Evolutionary conservation across 2,113 vertebrate genomes (phyloP), one percentile per base, ranked within the genome.

Genomic region (Oreocharis arfaki): DNA sequence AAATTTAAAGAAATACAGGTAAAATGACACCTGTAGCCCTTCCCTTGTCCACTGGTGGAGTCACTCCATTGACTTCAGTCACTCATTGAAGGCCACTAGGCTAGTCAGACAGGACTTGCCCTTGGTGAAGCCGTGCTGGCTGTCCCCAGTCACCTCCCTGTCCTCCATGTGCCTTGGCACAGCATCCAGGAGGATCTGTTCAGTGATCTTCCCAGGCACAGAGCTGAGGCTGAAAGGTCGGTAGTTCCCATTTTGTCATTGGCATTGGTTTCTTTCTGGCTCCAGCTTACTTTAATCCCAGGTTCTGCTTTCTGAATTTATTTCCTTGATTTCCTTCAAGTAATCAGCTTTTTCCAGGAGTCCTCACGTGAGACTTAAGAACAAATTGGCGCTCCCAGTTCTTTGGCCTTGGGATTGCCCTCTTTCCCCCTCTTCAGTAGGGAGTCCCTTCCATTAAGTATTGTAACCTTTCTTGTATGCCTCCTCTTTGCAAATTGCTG

Each of bases 401-500:
- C 53, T 84, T 78, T 67, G 81, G 65, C 64, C 52, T 65, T 74
- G 69, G 39, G 47, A 56, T 56, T 69, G 87, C 39, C 44, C 46
- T 53, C 42, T 93, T 69, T 19, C 69, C 67, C 65, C 75, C 23
- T 28, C 52, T 65, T 84, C 28, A 32, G 49, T 32, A 79, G 41
- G 41, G 68, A 77, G 42, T 85, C 84, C 65, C 67, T 93, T 80
- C 89, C 53, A 37, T 56, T 94, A 70, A 91, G 67, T 92, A 46
- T 74, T 96, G 46, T 94, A 93, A 87, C 56, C 47, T 86, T 79
- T 87, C 88, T 82, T 95, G 75, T 95, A 96, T 95, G 96, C 87
- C 90, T 96, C 86, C 74, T 96, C 86, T 96, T 92, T 96, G 95
- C 96, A 96, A 90, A 52, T 82, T 90, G 92, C 96, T 95, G 93